These are phyloP conservation scores for Epizoanthus ramosus DNA, from an alignment of 92 coral and sea anemone genomes.

Conservation along the genomic window DNA sequence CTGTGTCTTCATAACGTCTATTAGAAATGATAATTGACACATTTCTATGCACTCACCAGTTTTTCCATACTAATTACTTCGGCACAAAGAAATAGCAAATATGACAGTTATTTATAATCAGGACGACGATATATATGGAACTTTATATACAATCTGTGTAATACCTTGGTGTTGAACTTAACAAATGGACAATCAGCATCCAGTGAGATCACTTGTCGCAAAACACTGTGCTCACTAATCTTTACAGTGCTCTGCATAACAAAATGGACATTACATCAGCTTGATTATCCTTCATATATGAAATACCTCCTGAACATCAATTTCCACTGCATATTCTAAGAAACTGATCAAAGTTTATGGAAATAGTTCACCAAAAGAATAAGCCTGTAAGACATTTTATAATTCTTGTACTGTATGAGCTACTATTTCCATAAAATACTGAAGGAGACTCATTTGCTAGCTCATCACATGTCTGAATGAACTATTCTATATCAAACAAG, in stretches of 20 bases:
- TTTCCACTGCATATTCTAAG: no score
- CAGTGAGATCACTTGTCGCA: slow-evolving; percentile 78
- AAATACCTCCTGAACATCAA: no score
- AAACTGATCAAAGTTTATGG: no score
- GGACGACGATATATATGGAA: no score
- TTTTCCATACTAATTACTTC: neutral
- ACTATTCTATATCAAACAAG: neutral
- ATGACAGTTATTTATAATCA: no score
- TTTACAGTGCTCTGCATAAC: slow-evolving; percentile 70
- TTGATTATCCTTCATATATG: no score
- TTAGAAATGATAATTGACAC: no score
- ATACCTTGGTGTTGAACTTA: slow-evolving; percentile 82
- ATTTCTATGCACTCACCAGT: no score
- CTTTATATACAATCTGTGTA: neutral
- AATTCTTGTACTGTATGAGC: no score
- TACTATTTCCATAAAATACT: neutral
- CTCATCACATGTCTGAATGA: no score
- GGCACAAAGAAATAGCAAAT: neutral
- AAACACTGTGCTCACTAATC: slow-evolving; percentile 76
- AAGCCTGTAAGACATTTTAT: neutral
- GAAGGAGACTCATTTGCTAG: neutral
- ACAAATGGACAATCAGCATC: slow-evolving; percentile 87
- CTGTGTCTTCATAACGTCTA: no score
- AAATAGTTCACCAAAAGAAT: neutral
- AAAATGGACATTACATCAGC: neutral